These are phyloP conservation scores for Dasypogon diadema DNA, from an alignment of 2,888 invertebrate species.

Conservation along the genomic window DNA sequence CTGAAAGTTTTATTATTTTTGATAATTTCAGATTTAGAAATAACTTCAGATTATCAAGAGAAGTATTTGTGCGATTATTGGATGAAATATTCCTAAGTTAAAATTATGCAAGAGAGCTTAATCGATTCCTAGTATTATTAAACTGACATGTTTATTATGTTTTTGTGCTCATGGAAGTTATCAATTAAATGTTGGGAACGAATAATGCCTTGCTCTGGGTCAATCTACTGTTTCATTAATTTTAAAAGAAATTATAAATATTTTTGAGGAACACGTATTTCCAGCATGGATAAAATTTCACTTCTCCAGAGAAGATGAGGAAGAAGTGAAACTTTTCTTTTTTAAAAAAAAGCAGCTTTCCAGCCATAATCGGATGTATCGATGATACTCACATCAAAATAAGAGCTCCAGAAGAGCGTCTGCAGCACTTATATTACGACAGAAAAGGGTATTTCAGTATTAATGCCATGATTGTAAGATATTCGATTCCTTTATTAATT, in stretches of 20 bases:
- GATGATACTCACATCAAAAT: constrained; percentile 7
- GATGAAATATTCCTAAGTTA: no score
- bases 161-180: constrained; percentile 20
- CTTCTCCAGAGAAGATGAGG: constrained; percentile 3
- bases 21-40: no score
- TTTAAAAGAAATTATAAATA: constrained; percentile 27
- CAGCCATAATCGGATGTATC: neutral
- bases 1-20: no score
- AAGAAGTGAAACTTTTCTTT: neutral
- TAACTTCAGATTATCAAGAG: no score
- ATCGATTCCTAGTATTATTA: no score
- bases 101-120: no score
- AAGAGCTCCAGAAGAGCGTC: neutral
- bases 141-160: no score
- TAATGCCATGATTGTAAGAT: constrained; percentile 46
- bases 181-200: constrained; percentile 15
- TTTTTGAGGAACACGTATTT: constrained; percentile 36
- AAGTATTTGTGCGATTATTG: no score
- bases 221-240: constrained; percentile 43
- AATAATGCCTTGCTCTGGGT: constrained; percentile 34
- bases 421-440: constrained; percentile 16
- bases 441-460: constrained; percentile 17
- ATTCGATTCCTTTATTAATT: no score
- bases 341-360: no score
- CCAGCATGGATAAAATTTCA: constrained; percentile 45